Percentiles rank a stretch among this genome's conserved stretches.
Conservation (phyloP, 1,140 invertebrate species). For the Ips typographus region DNA sequence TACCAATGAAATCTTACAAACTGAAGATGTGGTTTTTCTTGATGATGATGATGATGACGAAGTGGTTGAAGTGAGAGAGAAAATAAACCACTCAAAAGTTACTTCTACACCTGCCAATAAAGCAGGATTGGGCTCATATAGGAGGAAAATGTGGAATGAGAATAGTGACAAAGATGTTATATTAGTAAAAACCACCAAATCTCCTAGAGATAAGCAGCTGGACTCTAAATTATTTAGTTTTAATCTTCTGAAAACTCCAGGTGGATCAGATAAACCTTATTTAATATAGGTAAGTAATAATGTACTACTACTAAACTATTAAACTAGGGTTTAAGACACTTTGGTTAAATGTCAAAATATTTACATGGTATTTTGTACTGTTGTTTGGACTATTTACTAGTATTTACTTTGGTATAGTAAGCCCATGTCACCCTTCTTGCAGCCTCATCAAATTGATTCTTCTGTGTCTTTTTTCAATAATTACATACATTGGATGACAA, state of each 20-base stretch:
- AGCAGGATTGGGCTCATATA: conserved; percentile 6
- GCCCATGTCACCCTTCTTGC: no score
- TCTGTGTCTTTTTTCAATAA: no score
- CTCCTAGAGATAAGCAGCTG: conserved; percentile 32
- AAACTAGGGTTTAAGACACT: no score
- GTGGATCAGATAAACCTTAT: conserved; percentile 14
- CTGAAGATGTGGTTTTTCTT: conserved; percentile 7
- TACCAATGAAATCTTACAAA: conserved; percentile 14
- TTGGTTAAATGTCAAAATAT: no score
- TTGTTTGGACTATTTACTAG: no score
- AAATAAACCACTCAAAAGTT: not conserved
- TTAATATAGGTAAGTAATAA: conserved; percentile 28
- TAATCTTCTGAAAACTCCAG: conserved; percentile 37
- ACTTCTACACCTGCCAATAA: conserved; percentile 6
- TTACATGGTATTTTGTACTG: no score
- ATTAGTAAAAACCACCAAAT: conserved; percentile 37
- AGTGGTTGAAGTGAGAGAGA: conserved; percentile 9
- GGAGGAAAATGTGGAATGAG: conserved; percentile 15
- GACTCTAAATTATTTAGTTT: conserved; percentile 32
- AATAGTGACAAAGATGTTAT: conserved; percentile 42
- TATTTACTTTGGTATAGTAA: no score
- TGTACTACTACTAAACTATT: no score
- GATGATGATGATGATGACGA: conserved; percentile 17
- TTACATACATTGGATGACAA: no score
- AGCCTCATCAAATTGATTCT: no score